Evolutionary conservation across 2,888 invertebrate species (phyloP), one percentile per base, ranked within the genome.

Genomic region (Erannis defoliaria): DNA sequence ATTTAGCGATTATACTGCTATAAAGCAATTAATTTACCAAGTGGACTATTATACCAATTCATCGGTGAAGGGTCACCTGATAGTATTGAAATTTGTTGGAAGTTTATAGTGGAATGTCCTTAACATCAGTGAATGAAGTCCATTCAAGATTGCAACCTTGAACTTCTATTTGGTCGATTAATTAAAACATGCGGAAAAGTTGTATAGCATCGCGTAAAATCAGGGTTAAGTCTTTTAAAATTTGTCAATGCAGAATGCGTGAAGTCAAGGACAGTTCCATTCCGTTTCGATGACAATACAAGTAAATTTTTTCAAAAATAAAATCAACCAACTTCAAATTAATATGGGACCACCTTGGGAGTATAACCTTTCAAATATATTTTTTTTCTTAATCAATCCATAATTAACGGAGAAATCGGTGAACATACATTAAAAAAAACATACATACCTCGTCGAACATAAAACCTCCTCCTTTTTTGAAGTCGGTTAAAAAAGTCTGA

Each of bases 71-170:
- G 60, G 60, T 55, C 55, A 53, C 53, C 58, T 48, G 55, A 35
- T 10, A 26, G 23, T 19, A 60, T 55, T 49, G 60, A 40, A 29
- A 60, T 54, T 55, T 54, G 54, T 54, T 54, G 19, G 40, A 29
- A 3, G 37, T 23, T 35, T 74, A 62, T 80, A 82, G 70, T 81
- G 78, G 70, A 71, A 65, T 68, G 82, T 75, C 82, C 81, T 84
- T 78, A 76, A 72, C 72, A 73, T 67, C 61, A 57, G 26, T 46
- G 12, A 29, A 38, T 35, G 56, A 26, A 48, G 19, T 37, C 2
- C 2, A 45, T 45, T 14, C 19, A 50, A 45, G 37, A 9, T n/a
- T 37, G 49, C 18, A 56, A 43, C 59, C 64, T 61, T 61, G 62
- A 63, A 62, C 62, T 64, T 66, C 29, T 60, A 40, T n/a, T 45